phyloP scores from a whole-genome alignment of 2,888 invertebrate species.

The Orthosia gracilis region DNA sequence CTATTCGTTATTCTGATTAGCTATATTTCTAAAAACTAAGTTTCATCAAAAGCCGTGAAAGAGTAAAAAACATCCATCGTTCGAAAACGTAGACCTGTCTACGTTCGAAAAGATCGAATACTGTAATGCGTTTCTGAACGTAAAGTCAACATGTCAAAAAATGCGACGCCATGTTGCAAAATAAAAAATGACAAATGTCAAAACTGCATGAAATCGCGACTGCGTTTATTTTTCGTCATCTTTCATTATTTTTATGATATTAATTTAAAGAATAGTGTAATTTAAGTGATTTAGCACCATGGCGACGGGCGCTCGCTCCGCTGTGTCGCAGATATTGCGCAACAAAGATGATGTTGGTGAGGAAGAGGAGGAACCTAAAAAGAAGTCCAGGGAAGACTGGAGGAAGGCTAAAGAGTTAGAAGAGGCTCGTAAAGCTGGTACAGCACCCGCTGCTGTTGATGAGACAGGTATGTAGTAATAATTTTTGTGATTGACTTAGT shows the following conservation, averaged over 20 bases:
- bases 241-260: not conserved
- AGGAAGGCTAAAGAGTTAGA: constrained; percentile 99
- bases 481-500: not conserved
- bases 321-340: constrained; percentile 94
- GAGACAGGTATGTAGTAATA: constrained; percentile 90
- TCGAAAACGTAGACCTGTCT: too few species aligned
- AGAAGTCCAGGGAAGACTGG: constrained; percentile 98
- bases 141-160: constrained; percentile 20
- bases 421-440: constrained; percentile 99
- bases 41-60: not conserved
- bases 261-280: constrained; percentile 3
- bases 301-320: constrained; percentile 84
- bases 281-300: constrained; percentile 66
- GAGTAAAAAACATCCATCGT: not conserved
- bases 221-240: not conserved
- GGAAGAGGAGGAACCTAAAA: constrained; percentile 95
- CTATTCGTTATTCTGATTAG: too few species aligned
- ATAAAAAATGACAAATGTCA: constrained; percentile 20
- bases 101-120: not conserved
- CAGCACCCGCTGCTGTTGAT: constrained; percentile 97
- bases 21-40: too few species aligned
- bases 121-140: constrained; percentile 36
- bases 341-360: constrained; percentile 91
- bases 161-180: constrained; percentile 55
- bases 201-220: not conserved